Evolutionary conservation across 64 coral and sea anemone genomes (phyloP).

Genomic region (Stichodactyla mertensii): DNA sequence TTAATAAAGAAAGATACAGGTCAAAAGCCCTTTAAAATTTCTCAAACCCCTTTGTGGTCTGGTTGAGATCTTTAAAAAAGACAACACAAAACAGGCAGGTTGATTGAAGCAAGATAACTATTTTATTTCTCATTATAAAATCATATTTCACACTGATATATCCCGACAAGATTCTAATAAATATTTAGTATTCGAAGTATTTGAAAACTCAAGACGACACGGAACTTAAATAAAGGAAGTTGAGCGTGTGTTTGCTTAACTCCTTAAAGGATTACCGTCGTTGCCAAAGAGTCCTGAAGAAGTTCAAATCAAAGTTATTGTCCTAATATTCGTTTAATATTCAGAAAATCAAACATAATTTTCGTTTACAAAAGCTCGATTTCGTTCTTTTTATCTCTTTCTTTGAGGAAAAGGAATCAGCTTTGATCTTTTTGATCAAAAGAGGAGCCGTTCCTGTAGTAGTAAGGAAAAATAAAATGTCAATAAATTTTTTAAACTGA

Average conservation of each 20-base stretch:
- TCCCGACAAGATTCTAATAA: background rate
- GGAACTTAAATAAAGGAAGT: slow-evolving; percentile 23
- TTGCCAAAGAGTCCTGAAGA: slow-evolving; percentile 5
- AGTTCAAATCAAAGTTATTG: slow-evolving; percentile 22
- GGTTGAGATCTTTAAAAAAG: background rate
- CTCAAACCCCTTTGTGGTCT: background rate
- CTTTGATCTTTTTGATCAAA: background rate
- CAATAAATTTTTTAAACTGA: background rate
- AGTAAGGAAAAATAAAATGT: background rate
- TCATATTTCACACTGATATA: background rate
- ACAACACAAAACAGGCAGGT: background rate
- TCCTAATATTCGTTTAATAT: slow-evolving; percentile 4
- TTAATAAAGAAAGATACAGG: slow-evolving; percentile 9
- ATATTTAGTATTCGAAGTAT: slow-evolving; percentile 1
- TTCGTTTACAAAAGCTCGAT: slow-evolving; percentile 10
- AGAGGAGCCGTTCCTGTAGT: background rate
- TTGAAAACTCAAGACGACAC: background rate
- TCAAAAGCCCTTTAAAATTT: background rate
- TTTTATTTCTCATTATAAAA: background rate
- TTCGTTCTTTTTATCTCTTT: background rate
- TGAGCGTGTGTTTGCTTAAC: slow-evolving; percentile 17
- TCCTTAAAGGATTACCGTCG: slow-evolving; percentile 22
- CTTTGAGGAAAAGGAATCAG: background rate
- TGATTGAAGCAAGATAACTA: background rate
- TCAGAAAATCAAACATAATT: background rate